Conservation (phyloP, 2,113 vertebrate species). For the Aldabrachelys gigantea region DNA sequence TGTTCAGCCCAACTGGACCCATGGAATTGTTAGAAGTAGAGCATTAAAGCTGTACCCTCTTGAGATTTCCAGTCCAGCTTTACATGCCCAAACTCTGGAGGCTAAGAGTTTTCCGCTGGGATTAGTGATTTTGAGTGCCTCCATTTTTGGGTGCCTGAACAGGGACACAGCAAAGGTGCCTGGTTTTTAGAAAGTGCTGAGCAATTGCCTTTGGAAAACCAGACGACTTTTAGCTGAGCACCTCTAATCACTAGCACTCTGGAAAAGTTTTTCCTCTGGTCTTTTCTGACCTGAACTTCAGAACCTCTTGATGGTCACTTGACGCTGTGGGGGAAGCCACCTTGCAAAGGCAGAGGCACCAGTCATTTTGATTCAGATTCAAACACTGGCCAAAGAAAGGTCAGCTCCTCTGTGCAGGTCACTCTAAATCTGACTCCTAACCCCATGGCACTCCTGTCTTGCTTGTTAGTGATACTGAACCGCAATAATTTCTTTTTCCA, state of each 20-base stretch:
- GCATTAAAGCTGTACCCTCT: neutral
- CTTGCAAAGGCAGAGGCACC: no score
- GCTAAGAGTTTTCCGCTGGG: neutral
- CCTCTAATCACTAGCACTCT: neutral
- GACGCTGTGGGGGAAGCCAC: neutral
- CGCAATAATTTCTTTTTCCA: neutral
- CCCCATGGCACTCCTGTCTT: neutral
- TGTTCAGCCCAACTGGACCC: neutral
- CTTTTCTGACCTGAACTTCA: neutral
- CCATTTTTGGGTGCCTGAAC: neutral
- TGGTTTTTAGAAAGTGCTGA: neutral
- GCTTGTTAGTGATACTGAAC: rapidly evolving
- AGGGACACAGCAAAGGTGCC: neutral
- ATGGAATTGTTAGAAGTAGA: neutral
- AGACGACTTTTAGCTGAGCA: neutral
- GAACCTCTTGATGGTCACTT: neutral
- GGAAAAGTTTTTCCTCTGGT: neutral
- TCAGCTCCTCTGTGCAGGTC: rapidly evolving
- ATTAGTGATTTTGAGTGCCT: neutral
- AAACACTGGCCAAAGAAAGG: rapidly evolving
- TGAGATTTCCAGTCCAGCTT: rapidly evolving
- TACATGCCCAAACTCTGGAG: neutral
- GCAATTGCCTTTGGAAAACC: neutral
- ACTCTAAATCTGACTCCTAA: neutral
- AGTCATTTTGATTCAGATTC: neutral